phyloP scores from a whole-genome alignment of 2,113 vertebrate species.

The Burhinus oedicnemus region DNA sequence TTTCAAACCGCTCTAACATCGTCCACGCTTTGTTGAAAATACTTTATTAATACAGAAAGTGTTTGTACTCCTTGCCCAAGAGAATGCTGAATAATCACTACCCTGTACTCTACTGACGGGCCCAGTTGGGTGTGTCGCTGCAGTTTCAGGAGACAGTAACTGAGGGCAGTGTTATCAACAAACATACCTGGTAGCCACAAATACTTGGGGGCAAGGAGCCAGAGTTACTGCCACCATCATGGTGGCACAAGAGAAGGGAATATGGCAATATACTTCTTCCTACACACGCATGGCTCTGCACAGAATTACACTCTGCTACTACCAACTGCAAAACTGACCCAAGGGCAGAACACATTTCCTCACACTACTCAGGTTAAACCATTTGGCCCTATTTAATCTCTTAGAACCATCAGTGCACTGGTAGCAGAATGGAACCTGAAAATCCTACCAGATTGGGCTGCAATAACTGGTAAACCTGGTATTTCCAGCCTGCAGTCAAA shows the following conservation, averaged over 20 bases:
- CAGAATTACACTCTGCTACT: not conserved
- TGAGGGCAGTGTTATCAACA: not conserved
- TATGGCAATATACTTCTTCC: not conserved
- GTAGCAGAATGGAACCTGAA: conserved; percentile 36
- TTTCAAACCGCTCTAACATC: rapidly evolving
- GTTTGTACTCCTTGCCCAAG: not conserved
- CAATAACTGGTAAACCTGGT: conserved; percentile 48
- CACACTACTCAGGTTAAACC: not conserved
- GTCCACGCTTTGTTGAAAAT: not conserved
- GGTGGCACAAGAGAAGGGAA: not conserved
- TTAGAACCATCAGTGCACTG: not conserved
- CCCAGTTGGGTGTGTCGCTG: not conserved
- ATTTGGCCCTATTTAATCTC: not conserved
- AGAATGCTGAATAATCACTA: not conserved
- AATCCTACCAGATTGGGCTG: conserved; percentile 9
- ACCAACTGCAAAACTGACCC: not conserved
- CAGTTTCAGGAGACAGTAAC: not conserved
- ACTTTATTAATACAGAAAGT: not conserved
- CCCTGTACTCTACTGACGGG: rapidly evolving
- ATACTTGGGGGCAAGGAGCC: not conserved
- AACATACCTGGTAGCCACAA: not conserved
- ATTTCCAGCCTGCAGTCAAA: conserved; percentile 57
- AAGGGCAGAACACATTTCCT: not conserved
- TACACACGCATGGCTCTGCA: rapidly evolving
- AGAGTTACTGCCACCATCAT: not conserved